Evolutionary conservation across 2,113 vertebrate genomes (phyloP).

Genomic region (Mirounga angustirostris): DNA sequence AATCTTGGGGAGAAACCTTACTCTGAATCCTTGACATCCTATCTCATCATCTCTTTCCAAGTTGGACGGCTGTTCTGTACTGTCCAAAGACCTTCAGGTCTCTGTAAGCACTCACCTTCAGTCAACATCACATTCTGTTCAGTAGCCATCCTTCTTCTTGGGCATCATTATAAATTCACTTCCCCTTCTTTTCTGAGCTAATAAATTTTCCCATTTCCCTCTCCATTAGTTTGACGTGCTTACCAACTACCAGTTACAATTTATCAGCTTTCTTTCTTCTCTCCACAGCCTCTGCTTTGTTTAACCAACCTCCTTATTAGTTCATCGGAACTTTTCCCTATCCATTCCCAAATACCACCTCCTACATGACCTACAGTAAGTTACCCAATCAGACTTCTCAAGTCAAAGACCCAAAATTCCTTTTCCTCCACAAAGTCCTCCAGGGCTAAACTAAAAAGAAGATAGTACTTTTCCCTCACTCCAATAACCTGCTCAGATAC

Average conservation of each 20-base stretch:
- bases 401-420: not conserved
- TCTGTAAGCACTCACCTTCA: not conserved
- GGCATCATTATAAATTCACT: not conserved
- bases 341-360: not conserved
- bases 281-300: not conserved
- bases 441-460: not conserved
- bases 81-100: not conserved
- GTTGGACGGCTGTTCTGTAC: not conserved
- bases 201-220: not conserved
- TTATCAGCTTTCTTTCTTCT: not conserved
- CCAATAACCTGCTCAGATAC: not conserved
- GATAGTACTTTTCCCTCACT: not conserved
- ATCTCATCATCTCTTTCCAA: not conserved
- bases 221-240: not conserved
- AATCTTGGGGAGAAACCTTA: not conserved
- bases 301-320: not conserved
- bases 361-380: not conserved
- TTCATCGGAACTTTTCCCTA: not conserved
- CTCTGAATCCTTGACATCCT: not conserved
- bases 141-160: not conserved
- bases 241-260: not conserved
- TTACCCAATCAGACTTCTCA: not conserved
- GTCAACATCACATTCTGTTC: not conserved
- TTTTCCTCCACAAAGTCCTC: conserved; percentile 24
- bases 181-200: not conserved